These are phyloP conservation scores for Coreoperca whiteheadi DNA, from an alignment of 2,113 vertebrate genomes.

Conservation along the genomic window DNA sequence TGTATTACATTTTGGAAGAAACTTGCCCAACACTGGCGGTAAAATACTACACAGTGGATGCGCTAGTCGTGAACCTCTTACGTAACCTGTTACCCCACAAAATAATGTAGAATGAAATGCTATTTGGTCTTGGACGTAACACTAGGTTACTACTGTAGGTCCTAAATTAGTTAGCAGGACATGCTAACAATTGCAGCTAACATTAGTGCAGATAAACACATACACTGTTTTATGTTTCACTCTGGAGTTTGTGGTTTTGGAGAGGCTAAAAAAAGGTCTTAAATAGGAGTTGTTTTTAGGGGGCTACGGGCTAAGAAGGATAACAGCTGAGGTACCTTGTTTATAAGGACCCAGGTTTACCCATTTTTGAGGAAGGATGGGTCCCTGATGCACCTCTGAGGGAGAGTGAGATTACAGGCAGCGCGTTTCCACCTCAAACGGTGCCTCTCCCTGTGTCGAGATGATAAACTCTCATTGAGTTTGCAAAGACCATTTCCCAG, in stretches of 20 bases:
- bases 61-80: too few relatives aligned
- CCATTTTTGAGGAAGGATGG: slow-evolving; percentile 39
- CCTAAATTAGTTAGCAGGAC: too few relatives aligned
- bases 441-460: slow-evolving; percentile 63
- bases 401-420: slow-evolving; percentile 66
- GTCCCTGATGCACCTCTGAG: slow-evolving; percentile 64
- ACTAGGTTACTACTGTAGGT: too few relatives aligned
- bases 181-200: neutral
- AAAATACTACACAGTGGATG: too few relatives aligned
- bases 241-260: neutral
- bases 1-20: too few relatives aligned
- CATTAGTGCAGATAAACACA: neutral
- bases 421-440: slow-evolving; percentile 66
- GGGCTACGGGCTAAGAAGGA: neutral
- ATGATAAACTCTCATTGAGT: slow-evolving; percentile 80
- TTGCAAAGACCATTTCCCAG: slow-evolving; percentile 80
- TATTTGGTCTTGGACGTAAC: neutral
- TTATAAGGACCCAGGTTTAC: slow-evolving; percentile 51
- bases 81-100: neutral
- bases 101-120: neutral
- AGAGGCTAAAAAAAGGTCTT: neutral
- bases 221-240: neutral
- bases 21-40: too few relatives aligned
- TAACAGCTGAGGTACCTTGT: slow-evolving; percentile 47
- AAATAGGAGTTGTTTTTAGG: slow-evolving; percentile 10